Base-by-base conservation (phyloP, 2,113 vertebrate genomes). In the Ranitomeya variabilis region DNA sequence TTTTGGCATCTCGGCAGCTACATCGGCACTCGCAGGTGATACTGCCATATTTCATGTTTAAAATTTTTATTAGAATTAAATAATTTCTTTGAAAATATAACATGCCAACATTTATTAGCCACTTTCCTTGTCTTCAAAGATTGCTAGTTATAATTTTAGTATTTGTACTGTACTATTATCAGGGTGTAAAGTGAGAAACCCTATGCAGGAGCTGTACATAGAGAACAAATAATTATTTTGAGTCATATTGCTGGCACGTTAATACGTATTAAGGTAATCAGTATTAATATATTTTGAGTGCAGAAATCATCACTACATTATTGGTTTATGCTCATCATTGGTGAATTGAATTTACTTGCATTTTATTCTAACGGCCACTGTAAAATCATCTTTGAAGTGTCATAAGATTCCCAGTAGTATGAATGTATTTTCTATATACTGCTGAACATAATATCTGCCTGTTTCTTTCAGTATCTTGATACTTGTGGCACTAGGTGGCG, bases 1-100 rank as follows among this genome's bases (percentile, higher is more conserved):
- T 91, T 93, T 93, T 86, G 93, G 93, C 54, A 67, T 93, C 64
- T 93, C 90, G 0, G 91, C 93, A 57, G 91, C 92, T 21, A 93
- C 93, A 0, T 77, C 89, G 51, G 90, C 15, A 31, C 60, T 93
- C 67, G 91, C 93, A 91, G 93, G 93, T 94, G 13, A 11, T 21
- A 51, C 3, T 51, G 51, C 11, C 52, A 76, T 18, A 15, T 4
- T 45, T 11, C 6, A 67, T n/a, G 19, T 69, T 26, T 69, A 23
- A 26, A 69, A 23, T 45, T 45, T 45, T 45, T 66, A 57, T 57
- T 57, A 66, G n/a, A 66, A 66, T 66, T 6, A 7, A n/a, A 66
- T 7, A n/a, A 66, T 57, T 57, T 13, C 3, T 57, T 57, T 57
- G 55, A 57, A 57, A 10, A n/a, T 0, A 6, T n/a, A n/a, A 66